Evolutionary conservation across 2,113 vertebrate genomes (phyloP), one percentile per base, ranked within the genome.

Genomic region (Cryptotis parvus): DNA sequence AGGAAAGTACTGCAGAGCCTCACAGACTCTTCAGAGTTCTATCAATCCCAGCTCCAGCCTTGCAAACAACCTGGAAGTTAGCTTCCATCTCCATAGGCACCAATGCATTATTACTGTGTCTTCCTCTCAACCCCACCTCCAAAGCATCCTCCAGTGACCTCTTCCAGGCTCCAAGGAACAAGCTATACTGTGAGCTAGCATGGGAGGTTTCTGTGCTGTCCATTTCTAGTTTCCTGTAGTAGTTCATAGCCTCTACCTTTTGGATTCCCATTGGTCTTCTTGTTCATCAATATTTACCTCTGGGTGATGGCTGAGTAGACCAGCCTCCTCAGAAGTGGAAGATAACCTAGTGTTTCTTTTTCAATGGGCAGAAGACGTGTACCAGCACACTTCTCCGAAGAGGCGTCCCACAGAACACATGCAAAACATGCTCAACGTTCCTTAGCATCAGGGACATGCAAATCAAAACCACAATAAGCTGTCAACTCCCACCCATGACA

Each of bases 241-340:
- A 35, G 26, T 6, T 76, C 1, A 6, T 0, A 41, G 84, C 35
- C 26, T 31, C 39, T 0, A 1, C 1, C 0, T 16, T 6, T 1
- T 6, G 69, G 45, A 15, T 58, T 10, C 3, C 11, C 0, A 0
- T 45, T 0, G 0, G 43, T 33, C 52, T 26, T 6, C 5, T 0
- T 9, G 9, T 68, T 15, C 43, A 39, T 6, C 39, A 49, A 58
- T 29, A 3, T 11, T 24, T 22, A 65, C 20, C 9, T 84, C 18
- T 52, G 73, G 85, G 33, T 65, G 8, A 33, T 3, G 12, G 6
- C 39, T 3, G 12, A 55, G 43, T 26, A 55, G 39, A 1, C 73
- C 31, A 18, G 43, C 63, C 14, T 16, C 18, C 55, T 58, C 16
- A 18, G 9, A 49, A 49, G 22, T 55, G 20, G 18, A 24, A 58